Evolutionary conservation across 2,888 invertebrate species (phyloP).

Genomic region (Chrysotoxum bicinctum): DNA sequence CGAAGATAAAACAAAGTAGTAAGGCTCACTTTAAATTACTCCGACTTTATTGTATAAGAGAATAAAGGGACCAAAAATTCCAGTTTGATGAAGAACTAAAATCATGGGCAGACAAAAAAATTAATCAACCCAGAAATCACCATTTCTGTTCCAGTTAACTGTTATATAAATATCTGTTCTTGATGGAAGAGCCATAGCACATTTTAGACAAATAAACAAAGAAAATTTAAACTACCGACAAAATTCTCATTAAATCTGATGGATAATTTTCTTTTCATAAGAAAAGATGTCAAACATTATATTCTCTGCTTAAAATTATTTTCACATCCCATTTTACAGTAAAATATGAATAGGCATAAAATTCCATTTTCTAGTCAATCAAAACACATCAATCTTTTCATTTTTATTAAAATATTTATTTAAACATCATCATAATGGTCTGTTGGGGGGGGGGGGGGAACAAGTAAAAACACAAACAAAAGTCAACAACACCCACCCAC

Average conservation of each 20-base stretch:
- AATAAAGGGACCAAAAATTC: too few species aligned
- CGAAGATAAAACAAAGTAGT: too few species aligned
- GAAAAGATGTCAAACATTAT: neutral
- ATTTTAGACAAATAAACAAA: neutral
- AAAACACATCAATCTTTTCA: conserved; percentile 1
- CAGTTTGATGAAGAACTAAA: neutral
- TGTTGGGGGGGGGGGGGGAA: too few species aligned
- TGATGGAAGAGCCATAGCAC: neutral
- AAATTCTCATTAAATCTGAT: conserved; percentile 6
- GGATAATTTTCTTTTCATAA: neutral
- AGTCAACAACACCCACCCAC: neutral
- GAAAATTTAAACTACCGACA: neutral
- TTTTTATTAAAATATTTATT: neutral
- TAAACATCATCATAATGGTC: neutral
- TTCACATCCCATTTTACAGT: neutral
- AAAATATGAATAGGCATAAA: neutral
- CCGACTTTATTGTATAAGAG: too few species aligned
- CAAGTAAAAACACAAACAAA: too few species aligned
- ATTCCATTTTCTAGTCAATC: conserved; percentile 9
- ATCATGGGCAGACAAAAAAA: neutral
- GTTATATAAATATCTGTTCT: neutral
- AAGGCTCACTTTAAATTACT: too few species aligned
- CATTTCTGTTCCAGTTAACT: neutral
- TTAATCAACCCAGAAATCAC: neutral
- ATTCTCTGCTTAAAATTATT: neutral